Percentiles rank a stretch among this genome's conserved stretches.
These are phyloP conservation scores for Epizoanthus fatuus DNA, from an alignment of 92 coral and sea anemone genomes.

Conservation along the genomic window DNA sequence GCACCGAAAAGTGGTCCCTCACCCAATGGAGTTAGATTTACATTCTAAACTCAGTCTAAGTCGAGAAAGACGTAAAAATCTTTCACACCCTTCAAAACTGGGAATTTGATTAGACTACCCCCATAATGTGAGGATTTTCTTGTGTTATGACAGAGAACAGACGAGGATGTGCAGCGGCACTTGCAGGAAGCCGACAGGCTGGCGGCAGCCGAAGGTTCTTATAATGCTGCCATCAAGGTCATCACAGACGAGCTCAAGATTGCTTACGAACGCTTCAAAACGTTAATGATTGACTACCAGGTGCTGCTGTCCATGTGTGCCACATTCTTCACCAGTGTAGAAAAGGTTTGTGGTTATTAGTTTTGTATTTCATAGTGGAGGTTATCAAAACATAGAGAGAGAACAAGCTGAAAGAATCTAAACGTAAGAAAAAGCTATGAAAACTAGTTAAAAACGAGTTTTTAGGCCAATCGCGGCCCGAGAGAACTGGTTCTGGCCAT, in stretches of 20 bases:
- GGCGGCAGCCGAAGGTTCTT: conserved; percentile 87
- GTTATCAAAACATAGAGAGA: no score
- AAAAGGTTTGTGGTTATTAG: conserved; percentile 72
- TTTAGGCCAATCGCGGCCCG: no score
- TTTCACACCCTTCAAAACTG: no score
- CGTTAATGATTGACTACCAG: conserved; percentile 95
- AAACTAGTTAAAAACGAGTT: no score
- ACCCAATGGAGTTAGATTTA: no score
- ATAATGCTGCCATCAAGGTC: conserved; percentile 92
- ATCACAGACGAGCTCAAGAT: conserved; percentile 98
- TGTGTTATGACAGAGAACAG: conserved; percentile 79
- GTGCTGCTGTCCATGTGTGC: conserved; percentile 98
- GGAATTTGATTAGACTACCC: no score
- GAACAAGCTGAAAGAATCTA: no score
- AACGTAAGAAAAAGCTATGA: no score
- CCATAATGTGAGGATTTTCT: not conserved
- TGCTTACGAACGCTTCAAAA: conserved; percentile 97
- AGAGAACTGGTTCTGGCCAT: no score
- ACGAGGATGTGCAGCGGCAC: conserved; percentile 95
- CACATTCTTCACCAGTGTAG: conserved; percentile 97
- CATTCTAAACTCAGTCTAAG: no score
- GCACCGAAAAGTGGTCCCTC: no score
- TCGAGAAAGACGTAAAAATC: no score
- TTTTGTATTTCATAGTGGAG: not conserved
- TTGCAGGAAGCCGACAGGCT: conserved; percentile 92